Evolutionary conservation across 2,113 vertebrate species (phyloP), one percentile per base, ranked within the genome.

Genomic region (Nyctibius bracteatus): DNA sequence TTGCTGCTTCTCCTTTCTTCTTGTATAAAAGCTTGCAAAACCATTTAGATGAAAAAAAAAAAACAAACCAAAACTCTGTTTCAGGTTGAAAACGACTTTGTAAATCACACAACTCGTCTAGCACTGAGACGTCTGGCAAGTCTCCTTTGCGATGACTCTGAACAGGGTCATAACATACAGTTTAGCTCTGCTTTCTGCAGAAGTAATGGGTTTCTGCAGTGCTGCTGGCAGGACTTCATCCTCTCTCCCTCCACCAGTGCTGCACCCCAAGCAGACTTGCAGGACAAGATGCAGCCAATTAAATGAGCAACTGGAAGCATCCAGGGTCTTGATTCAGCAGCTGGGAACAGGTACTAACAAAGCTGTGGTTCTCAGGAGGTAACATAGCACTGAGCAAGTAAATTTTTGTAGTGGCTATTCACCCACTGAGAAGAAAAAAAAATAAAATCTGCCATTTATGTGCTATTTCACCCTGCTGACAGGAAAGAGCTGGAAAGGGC

Each of bases 151-250:
- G 8, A 9, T 0, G 62, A 6, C 67, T 43, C 22, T 7, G 57
- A 14, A 3, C 23, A 12, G 46, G 78, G 73, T 2, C 5, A 19
- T 7, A 14, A 4, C 46, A 4, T 1, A 4, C 12, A 2, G 0
- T 3, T 22, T 5, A 39, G 41, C 72, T 61, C 35, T 27, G 71
- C 52, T 39, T 28, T 49, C 52, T 44, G 71, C 66, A 3, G 1
- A 5, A 21, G 25, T 1, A 8, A 11, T 3, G 35, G 31, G 39
- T 6, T 70, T 39, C 67, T n/a, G 62, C 41, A 59, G 39, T 1
- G 47, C 59, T 58, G 43, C 30, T 35, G 61, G 46, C 16, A 3
- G 70, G 27, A 31, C 43, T 49, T 27, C 92, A 46, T 2, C 86
- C 41, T 14, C 0, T 12, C 28, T 27, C 5, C 41, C 43, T 67